These are phyloP conservation scores for Neoscelio sp. DNA, from an alignment of 2,888 invertebrate species.

Conservation along the genomic window DNA sequence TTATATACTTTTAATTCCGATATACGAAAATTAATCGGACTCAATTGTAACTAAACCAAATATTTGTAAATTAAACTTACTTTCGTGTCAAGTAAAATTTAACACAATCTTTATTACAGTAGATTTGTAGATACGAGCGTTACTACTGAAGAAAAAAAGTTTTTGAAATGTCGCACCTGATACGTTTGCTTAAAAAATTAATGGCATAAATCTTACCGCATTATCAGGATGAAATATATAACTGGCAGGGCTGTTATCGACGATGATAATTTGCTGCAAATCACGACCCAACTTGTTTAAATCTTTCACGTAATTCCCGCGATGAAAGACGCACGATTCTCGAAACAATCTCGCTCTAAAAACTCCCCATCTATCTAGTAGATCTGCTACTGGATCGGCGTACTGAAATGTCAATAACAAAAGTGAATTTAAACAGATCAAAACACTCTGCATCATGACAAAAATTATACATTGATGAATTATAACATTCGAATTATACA, in stretches of 20 bases:
- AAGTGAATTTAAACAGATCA: too few relatives aligned
- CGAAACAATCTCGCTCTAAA: constrained; percentile 98
- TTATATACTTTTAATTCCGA: too few relatives aligned
- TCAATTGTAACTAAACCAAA: too few relatives aligned
- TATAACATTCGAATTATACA: too few relatives aligned
- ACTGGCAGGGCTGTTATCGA: constrained; percentile 99
- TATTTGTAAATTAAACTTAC: too few relatives aligned
- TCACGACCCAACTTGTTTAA: constrained; percentile 98
- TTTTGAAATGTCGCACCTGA: constrained; percentile 17
- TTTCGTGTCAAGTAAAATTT: too few relatives aligned
- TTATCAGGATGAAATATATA: constrained; percentile 99
- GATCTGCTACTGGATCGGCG: constrained; percentile 99
- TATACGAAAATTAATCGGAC: too few relatives aligned
- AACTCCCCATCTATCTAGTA: constrained; percentile 98
- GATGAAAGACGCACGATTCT: constrained; percentile 99
- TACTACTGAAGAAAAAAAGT: too few relatives aligned
- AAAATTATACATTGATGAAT: too few relatives aligned
- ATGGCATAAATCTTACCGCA: constrained; percentile 90
- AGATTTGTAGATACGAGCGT: too few relatives aligned
- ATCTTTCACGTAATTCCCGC: constrained; percentile 99
- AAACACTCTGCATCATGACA: too few relatives aligned
- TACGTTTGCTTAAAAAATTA: constrained; percentile 21
- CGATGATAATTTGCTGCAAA: constrained; percentile 97
- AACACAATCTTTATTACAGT: too few relatives aligned
- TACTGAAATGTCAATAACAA: constrained; percentile 86